These are phyloP conservation scores for Theocolax elegans DNA, from an alignment of 1,140 invertebrate genomes.

Conservation along the genomic window DNA sequence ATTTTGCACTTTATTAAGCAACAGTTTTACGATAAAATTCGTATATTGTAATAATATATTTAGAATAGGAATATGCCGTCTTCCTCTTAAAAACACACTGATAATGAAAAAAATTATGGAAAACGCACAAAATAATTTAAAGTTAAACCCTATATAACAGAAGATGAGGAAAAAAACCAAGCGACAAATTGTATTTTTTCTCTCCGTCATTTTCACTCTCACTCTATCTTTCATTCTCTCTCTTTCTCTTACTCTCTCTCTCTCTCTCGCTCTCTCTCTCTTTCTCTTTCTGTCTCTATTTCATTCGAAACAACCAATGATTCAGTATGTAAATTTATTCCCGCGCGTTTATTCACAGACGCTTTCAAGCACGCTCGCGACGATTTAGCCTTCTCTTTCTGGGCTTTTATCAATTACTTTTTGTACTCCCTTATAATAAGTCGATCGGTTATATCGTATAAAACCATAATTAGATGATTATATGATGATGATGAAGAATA, in stretches of 20 bases:
- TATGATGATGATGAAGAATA: too few relatives aligned
- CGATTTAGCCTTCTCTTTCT: not conserved
- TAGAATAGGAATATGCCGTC: constrained; percentile 35
- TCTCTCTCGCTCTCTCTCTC: too few relatives aligned
- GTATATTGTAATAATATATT: constrained; percentile 37
- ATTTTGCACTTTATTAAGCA: constrained; percentile 41
- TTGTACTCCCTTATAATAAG: too few relatives aligned
- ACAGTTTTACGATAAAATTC: constrained; percentile 36
- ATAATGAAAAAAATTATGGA: constrained; percentile 28
- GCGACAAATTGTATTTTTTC: constrained; percentile 9
- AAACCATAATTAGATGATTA: too few relatives aligned
- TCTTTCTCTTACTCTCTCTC: too few relatives aligned
- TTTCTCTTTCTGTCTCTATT: too few relatives aligned
- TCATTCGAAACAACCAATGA: constrained; percentile 27
- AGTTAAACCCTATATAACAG: constrained; percentile 15
- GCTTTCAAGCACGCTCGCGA: constrained; percentile 13
- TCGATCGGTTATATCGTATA: too few relatives aligned
- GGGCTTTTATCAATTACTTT: constrained; percentile 17
- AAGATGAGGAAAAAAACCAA: constrained; percentile 25
- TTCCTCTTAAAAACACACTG: constrained; percentile 33
- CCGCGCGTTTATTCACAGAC: constrained; percentile 13
- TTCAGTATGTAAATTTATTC: constrained; percentile 30
- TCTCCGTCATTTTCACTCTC: too few relatives aligned
- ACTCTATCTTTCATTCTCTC: too few relatives aligned
- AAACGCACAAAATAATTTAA: constrained; percentile 32